These are phyloP conservation scores for Zoanthus sansibaricus DNA, from an alignment of 92 coral and sea anemone genomes.

Conservation along the genomic window DNA sequence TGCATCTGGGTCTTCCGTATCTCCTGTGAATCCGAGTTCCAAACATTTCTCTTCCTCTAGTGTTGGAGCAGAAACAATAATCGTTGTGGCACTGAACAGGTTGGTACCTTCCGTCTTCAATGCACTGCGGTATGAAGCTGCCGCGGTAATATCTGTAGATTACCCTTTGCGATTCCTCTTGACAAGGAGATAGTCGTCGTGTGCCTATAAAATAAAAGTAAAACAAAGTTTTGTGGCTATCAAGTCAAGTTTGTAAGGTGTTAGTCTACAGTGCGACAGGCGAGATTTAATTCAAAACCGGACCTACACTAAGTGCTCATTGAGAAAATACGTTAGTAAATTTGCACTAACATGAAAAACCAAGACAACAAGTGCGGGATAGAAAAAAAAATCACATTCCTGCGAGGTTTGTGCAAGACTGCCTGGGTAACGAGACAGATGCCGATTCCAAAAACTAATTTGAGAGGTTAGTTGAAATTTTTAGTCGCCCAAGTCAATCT, in stretches of 20 bases:
- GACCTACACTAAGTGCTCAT: too few relatives aligned
- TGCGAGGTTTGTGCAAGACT: too few relatives aligned
- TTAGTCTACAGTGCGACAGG: too few relatives aligned
- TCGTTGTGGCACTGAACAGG: constrained; percentile 79
- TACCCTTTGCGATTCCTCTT: constrained; percentile 63
- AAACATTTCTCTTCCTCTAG: constrained; percentile 69
- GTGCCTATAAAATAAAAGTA: constrained; percentile 13
- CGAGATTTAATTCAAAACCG: too few relatives aligned
- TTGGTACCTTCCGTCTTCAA: constrained; percentile 76
- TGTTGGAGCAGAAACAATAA: constrained; percentile 81
- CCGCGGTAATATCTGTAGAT: constrained; percentile 72
- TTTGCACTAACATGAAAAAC: too few relatives aligned
- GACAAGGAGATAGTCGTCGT: constrained; percentile 67
- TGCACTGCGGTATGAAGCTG: constrained; percentile 78
- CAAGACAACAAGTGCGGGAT: too few relatives aligned
- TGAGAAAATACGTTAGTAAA: too few relatives aligned
- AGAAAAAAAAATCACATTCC: too few relatives aligned
- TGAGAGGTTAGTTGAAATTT: too few relatives aligned
- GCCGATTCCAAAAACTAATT: too few relatives aligned
- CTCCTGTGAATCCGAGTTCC: constrained; percentile 58
- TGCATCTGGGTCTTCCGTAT: constrained; percentile 72
- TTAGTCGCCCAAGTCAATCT: too few relatives aligned
- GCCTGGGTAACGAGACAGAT: too few relatives aligned
- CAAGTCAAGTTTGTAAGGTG: not conserved
- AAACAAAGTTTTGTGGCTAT: not conserved